A percentile compares a stretch with the other conserved stretches of the same genome.
These are phyloP conservation scores for Callipepla californica DNA, from an alignment of 2,113 vertebrate genomes.

Conservation along the genomic window DNA sequence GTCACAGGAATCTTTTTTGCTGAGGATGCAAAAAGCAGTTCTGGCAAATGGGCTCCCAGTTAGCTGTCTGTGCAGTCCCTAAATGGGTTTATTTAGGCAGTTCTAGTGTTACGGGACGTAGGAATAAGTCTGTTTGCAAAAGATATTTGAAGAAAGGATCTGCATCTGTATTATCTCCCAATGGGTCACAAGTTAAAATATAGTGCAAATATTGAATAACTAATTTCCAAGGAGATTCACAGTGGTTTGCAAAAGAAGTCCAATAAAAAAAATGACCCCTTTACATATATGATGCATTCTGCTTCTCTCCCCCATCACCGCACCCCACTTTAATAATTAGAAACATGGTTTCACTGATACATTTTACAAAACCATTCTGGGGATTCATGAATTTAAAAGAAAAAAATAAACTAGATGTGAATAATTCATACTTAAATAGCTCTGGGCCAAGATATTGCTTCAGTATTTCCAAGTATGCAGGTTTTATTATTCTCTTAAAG, in stretches of 20 bases:
- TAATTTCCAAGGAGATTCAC: conserved; percentile 26
- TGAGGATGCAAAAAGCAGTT: neutral
- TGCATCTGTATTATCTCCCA: neutral
- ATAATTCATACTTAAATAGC: conserved; percentile 72
- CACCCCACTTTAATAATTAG: conserved; percentile 32
- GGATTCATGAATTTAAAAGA: conserved; percentile 65
- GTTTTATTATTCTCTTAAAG: conserved; percentile 72
- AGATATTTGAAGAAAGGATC: neutral
- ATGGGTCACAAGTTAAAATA: neutral
- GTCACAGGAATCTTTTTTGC: neutral
- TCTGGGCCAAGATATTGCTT: conserved; percentile 67
- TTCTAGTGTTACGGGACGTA: neutral
- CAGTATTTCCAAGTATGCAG: conserved; percentile 69
- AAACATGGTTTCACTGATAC: conserved; percentile 28
- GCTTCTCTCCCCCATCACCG: neutral
- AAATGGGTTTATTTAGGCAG: neutral
- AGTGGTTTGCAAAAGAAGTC: neutral
- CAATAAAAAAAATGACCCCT: conserved; percentile 34
- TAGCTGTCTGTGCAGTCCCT: neutral
- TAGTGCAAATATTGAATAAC: neutral
- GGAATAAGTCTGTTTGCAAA: neutral
- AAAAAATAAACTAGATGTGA: conserved; percentile 44
- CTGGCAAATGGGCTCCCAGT: neutral
- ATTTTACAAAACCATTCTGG: conserved; percentile 48
- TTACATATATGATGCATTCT: conserved; percentile 28